Conservation (phyloP, 2,797 vertebrate genomes). For the Malacoraja senta region DNA sequence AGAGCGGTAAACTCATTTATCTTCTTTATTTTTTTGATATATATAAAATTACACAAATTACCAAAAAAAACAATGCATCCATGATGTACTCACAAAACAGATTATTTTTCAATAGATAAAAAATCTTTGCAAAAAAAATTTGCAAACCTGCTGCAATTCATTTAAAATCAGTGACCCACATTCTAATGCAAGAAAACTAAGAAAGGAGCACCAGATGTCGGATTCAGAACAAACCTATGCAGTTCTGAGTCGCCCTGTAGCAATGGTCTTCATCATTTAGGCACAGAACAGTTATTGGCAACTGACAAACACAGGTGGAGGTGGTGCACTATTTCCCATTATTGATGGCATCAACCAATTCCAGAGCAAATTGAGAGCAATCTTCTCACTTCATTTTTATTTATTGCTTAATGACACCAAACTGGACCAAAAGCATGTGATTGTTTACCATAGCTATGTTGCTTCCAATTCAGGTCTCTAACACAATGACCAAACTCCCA, state of each 20-base stretch:
- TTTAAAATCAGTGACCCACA: background rate
- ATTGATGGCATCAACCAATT: background rate
- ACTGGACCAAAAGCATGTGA: background rate
- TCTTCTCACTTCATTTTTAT: background rate
- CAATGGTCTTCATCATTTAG: background rate
- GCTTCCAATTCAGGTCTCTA: background rate
- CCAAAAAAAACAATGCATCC: background rate
- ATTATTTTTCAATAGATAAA: background rate
- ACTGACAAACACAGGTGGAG: background rate
- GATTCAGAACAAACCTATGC: background rate
- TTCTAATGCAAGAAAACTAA: background rate
- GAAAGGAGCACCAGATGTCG: background rate
- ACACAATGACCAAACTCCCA: background rate
- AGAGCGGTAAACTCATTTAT: background rate
- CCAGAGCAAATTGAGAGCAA: background rate
- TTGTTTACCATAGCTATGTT: background rate
- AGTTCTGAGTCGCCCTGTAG: background rate
- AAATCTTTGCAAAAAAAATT: background rate
- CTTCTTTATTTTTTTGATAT: slow-evolving; percentile 15
- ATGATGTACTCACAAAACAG: background rate
- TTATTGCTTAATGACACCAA: background rate
- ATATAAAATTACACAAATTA: slow-evolving; percentile 36
- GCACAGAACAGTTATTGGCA: background rate
- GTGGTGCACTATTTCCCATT: background rate
- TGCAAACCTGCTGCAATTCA: slow-evolving; percentile 25